A percentile compares a stretch with the other conserved stretches of the same genome.
Conservation (phyloP, 2,888 invertebrate species). For the Chalcis sispes region DNA sequence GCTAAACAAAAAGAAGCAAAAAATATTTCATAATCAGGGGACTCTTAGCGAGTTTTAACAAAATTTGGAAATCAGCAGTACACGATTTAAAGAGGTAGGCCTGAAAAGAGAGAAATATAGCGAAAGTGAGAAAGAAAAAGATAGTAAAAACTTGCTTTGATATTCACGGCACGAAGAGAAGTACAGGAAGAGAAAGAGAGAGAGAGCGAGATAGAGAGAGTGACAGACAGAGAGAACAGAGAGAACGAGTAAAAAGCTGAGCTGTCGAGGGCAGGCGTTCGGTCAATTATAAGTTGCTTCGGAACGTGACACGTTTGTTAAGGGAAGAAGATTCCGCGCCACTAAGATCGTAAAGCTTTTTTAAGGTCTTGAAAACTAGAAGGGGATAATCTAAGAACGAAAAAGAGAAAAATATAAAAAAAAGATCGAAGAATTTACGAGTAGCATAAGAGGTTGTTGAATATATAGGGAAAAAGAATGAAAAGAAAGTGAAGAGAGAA, state of each 20-base stretch:
- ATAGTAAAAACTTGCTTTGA: neutral
- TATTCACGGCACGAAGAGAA: constrained; percentile 58
- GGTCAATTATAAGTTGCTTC: constrained; percentile 71
- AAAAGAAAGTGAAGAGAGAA: neutral
- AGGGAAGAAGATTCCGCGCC: too few relatives aligned
- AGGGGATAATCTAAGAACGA: constrained; percentile 15
- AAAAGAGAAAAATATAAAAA: too few relatives aligned
- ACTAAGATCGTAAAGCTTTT: constrained; percentile 24
- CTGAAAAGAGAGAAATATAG: neutral
- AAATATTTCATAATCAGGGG: neutral
- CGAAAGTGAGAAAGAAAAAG: neutral
- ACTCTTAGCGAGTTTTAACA: neutral
- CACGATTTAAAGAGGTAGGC: neutral
- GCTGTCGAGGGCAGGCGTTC: constrained; percentile 69
- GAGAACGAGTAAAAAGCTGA: neutral
- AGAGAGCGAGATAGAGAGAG: constrained; percentile 9
- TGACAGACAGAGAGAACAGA: neutral
- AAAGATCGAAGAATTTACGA: constrained; percentile 33
- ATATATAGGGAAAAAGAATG: neutral
- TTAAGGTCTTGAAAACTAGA: constrained; percentile 18
- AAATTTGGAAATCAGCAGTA: constrained; percentile 32
- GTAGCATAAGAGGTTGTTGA: too few relatives aligned
- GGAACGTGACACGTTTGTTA: constrained; percentile 64
- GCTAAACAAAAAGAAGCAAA: neutral
- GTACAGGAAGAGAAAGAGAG: neutral